Percentiles rank a stretch among this genome's conserved stretches.
Evolutionary conservation across 1,140 invertebrate species (phyloP).

Genomic region (Diploscapter pachys): DNA sequence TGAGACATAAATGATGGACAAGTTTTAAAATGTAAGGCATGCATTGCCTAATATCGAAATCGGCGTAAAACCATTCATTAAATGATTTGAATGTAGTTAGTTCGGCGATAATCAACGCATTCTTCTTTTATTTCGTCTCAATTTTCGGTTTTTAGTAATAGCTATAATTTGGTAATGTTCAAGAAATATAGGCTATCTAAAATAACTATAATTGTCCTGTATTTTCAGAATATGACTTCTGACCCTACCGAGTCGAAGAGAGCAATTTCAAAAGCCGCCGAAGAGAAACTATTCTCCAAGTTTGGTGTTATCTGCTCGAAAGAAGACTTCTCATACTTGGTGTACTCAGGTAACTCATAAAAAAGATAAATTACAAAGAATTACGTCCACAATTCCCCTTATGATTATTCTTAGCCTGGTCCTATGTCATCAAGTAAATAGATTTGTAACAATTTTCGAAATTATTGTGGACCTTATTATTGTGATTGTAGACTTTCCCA

Average conservation of each 20-base stretch:
- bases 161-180: background rate
- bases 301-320: constrained; percentile 56
- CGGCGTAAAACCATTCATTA: background rate
- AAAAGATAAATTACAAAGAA: background rate
- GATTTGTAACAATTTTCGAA: background rate
- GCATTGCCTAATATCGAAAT: background rate
- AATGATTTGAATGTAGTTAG: constrained; percentile 1
- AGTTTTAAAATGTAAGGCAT: no score
- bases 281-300: constrained; percentile 57
- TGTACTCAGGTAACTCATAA: constrained; percentile 31
- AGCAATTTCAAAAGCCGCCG: constrained; percentile 57
- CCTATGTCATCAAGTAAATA: background rate
- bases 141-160: constrained; percentile 15
- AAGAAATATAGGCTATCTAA: background rate
- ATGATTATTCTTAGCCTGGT: background rate
- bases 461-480: background rate
- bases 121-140: background rate
- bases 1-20: no score
- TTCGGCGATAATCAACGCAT: constrained; percentile 8
- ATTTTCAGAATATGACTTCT: constrained; percentile 52
- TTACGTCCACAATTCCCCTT: no score
- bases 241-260: constrained; percentile 54
- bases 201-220: background rate
- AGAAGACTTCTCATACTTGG: constrained; percentile 55
- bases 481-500: background rate